Conservation (phyloP, 2,888 invertebrate genomes). For the Parelbella ahira region DNA sequence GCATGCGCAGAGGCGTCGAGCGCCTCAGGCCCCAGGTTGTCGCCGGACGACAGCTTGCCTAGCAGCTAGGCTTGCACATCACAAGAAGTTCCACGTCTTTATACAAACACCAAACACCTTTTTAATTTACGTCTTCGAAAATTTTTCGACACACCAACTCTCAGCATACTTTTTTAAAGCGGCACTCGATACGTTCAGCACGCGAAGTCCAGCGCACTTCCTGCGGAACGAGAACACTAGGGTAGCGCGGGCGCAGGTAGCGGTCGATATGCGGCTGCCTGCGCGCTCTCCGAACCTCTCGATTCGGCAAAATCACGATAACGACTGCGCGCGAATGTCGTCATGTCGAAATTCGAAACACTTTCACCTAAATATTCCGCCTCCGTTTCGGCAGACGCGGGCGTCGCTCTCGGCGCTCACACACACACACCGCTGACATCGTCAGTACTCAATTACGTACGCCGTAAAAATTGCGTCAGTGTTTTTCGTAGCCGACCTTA, state of each 20-base stretch:
- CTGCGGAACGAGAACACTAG: constrained; percentile 53
- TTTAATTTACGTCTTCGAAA: constrained; percentile 70
- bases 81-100: constrained; percentile 61
- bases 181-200: constrained; percentile 59
- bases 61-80: constrained; percentile 61
- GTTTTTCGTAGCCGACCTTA: constrained; percentile 78
- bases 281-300: constrained; percentile 70
- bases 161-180: constrained; percentile 67
- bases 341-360: constrained; percentile 81
- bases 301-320: constrained; percentile 81
- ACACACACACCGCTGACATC: constrained; percentile 70
- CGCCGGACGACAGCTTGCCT: constrained; percentile 69
- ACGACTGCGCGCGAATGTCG: constrained; percentile 81
- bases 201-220: constrained; percentile 58
- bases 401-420: constrained; percentile 78
- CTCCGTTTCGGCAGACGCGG: constrained; percentile 79
- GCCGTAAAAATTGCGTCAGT: constrained; percentile 80
- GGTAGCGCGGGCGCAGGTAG: constrained; percentile 48
- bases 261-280: constrained; percentile 44
- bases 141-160: constrained; percentile 62
- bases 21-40: constrained; percentile 72
- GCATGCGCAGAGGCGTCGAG: constrained; percentile 65
- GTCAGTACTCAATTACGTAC: constrained; percentile 75
- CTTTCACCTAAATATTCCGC: constrained; percentile 81
- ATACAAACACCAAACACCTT: constrained; percentile 63